A percentile compares a stretch with the other conserved stretches of the same genome.
Evolutionary conservation across 2,888 invertebrate genomes (phyloP).

Genomic region (Polydrusus pterygomalis): DNA sequence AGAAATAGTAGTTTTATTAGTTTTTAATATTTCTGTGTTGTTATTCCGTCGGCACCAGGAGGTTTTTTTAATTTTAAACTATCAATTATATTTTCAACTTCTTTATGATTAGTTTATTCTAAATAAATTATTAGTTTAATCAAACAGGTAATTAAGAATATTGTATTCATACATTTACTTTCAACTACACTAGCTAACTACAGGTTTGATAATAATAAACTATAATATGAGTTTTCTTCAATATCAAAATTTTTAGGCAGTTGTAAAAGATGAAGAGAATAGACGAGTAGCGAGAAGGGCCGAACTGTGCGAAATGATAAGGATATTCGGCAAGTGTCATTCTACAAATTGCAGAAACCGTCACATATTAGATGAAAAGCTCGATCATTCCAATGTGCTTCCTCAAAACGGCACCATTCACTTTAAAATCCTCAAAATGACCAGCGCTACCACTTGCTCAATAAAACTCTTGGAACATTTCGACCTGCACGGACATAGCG

Average conservation of each 20-base stretch:
- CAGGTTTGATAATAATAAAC: too few species aligned
- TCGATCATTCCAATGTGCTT: constrained; percentile 74
- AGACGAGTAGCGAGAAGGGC: constrained; percentile 72
- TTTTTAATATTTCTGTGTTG: too few species aligned
- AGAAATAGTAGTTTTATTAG: too few species aligned
- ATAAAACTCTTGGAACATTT: constrained; percentile 65
- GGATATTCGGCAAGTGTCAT: constrained; percentile 80
- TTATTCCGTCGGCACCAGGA: too few species aligned
- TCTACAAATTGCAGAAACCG: constrained; percentile 76
- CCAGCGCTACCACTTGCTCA: constrained; percentile 77
- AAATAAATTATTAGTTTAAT: too few species aligned
- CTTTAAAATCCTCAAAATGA: constrained; percentile 76
- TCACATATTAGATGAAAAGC: constrained; percentile 77
- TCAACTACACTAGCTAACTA: too few species aligned
- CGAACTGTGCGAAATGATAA: constrained; percentile 77
- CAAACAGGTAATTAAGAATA: too few species aligned
- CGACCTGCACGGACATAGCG: constrained; percentile 50
- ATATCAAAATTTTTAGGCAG: constrained; percentile 26
- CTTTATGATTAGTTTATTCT: too few species aligned
- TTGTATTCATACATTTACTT: too few species aligned
- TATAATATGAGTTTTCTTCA: too few species aligned
- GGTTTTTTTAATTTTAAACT: too few species aligned
- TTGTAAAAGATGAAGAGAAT: constrained; percentile 69
- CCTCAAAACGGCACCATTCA: constrained; percentile 75
- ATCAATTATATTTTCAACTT: too few species aligned